Evolutionary conservation across 2,113 vertebrate genomes (phyloP), one percentile per base, ranked within the genome.

Genomic region (Triplophysa tibetana): DNA sequence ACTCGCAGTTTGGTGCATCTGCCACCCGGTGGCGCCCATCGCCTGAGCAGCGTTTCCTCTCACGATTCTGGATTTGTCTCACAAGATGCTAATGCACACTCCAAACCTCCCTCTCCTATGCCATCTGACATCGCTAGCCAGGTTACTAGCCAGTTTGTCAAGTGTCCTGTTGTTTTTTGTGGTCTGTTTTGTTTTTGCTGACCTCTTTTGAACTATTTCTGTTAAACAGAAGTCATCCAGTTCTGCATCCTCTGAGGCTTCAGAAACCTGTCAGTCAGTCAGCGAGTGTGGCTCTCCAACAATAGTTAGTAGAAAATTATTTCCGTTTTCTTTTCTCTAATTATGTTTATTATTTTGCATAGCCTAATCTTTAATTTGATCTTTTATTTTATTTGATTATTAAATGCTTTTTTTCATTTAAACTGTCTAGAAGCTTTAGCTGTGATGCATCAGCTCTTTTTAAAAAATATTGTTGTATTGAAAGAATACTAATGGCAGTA

Each of bases 261-360:
- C 97, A 1, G 97, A 99, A 87, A 97, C 96, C 83, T 99, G 96
- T 91, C 98, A 96, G 93, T 98, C 96, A 1, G 94, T 99, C 88
- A 99, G 98, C 90, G 98, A 98, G 90, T 99, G 97, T 94, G 97
- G 91, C 94, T 99, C 97, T 85, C 97, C 98, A 56, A 98, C 96
- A 82, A 94, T 95, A 93, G 96, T 99, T 87, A 96, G 97, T 98
- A 16, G 3, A 83, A 38, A 7, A 38, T 45, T 45, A 45, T 11
- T 45, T 45, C 8, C 12, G 11, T 45, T 45, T 12, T 45, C 8
- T 45, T 11, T 11, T 45, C 43, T 45, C 8, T 12, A 45, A 38
- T 38, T 38, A 38, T 38, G 6, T 38, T 38, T 38, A 38, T 38
- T 6, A 38, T 38, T 38, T 38, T 38, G 6, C 33, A 38, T 38